Percentiles rank a stretch among this genome's conserved stretches.
Conservation (phyloP, 2,888 invertebrate species). For the Lamellibrachia satsuma region DNA sequence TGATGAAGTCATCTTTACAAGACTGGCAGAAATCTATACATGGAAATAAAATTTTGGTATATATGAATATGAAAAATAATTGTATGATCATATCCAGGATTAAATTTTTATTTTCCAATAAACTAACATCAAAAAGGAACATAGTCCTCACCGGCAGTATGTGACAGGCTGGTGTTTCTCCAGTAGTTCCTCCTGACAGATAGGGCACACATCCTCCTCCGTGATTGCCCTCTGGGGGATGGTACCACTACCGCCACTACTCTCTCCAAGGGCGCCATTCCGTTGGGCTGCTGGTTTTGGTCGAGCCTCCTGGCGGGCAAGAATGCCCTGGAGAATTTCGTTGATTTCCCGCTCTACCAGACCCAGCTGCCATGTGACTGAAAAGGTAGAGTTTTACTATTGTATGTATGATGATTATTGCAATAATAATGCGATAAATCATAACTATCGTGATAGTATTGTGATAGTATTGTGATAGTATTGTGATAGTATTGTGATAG, state of each 20-base stretch:
- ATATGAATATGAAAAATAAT: neutral
- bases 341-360: constrained; percentile 64
- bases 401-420: too few species aligned
- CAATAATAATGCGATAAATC: too few species aligned
- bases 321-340: constrained; percentile 55
- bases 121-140: neutral
- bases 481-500: too few species aligned
- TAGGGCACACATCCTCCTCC: constrained; percentile 65
- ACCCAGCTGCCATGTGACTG: constrained; percentile 65
- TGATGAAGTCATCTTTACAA: too few species aligned
- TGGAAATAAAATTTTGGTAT: neutral
- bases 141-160: constrained; percentile 60
- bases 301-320: constrained; percentile 40
- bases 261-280: neutral
- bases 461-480: too few species aligned
- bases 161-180: constrained; percentile 62
- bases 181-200: constrained; percentile 65
- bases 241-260: neutral
- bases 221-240: constrained; percentile 56
- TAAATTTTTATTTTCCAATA: neutral
- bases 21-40: too few species aligned
- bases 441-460: too few species aligned
- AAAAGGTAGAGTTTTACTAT: constrained; percentile 8
- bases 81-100: neutral
- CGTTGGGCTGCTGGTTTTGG: neutral